These are phyloP conservation scores for Callopanchax toddi DNA, from an alignment of 2,113 vertebrate species.

Conservation along the genomic window DNA sequence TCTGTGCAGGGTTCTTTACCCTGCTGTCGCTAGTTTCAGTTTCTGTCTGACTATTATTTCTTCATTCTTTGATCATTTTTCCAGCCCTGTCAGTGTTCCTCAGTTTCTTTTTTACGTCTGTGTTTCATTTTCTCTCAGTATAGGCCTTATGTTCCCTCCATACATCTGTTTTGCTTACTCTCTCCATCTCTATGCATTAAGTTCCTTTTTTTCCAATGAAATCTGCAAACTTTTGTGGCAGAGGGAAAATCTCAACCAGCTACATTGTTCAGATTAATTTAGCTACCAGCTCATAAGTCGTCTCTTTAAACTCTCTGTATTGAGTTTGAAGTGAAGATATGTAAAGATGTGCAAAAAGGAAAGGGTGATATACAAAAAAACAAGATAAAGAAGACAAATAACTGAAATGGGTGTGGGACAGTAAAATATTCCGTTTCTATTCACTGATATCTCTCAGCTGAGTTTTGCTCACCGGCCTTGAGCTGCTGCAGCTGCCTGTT, in stretches of 20 bases:
- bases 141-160: not conserved
- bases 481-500: slow-evolving; percentile 72
- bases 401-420: slow-evolving; percentile 44
- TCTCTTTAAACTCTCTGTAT: slow-evolving; percentile 7
- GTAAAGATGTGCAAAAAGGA: not conserved
- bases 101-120: not conserved
- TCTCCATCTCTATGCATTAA: slow-evolving; percentile 41
- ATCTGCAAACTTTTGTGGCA: slow-evolving; percentile 9
- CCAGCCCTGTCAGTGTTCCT: slow-evolving; percentile 9
- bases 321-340: not conserved
- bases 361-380: slow-evolving; percentile 7
- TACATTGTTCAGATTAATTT: slow-evolving; percentile 22
- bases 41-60: slow-evolving; percentile 4
- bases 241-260: slow-evolving; percentile 7
- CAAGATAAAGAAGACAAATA: slow-evolving; percentile 17
- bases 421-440: slow-evolving; percentile 36
- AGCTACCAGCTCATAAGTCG: slow-evolving; percentile 1
- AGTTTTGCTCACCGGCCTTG: slow-evolving; percentile 27
- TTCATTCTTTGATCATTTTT: slow-evolving; percentile 34
- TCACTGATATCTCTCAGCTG: slow-evolving; percentile 32
- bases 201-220: slow-evolving; percentile 10
- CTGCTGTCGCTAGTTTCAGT: slow-evolving; percentile 2
- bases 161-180: slow-evolving; percentile 41
- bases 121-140: slow-evolving; percentile 16
- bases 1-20: slow-evolving; percentile 24